Evolutionary conservation across 2,113 vertebrate species (phyloP).

Genomic region (Oostethus manadensis): DNA sequence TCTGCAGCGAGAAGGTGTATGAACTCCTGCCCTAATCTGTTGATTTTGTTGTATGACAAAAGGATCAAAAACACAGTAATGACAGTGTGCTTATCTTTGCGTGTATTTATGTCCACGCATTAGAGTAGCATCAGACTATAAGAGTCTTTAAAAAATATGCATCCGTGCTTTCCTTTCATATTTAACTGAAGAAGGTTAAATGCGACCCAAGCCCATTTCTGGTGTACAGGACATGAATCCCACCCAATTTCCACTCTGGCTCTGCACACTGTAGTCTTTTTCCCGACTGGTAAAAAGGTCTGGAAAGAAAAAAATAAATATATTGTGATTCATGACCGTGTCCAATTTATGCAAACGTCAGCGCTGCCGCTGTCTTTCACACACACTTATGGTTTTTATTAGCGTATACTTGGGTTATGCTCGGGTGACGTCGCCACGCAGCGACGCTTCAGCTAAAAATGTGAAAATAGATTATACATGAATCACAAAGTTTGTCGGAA

Average conservation of each 20-base stretch:
- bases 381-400: constrained; percentile 44
- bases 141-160: no score
- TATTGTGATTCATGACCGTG: constrained; percentile 22
- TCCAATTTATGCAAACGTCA: constrained; percentile 10
- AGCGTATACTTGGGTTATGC: constrained; percentile 17
- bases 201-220: no score
- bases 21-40: no score
- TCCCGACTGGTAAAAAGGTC: constrained; percentile 13
- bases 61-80: no score
- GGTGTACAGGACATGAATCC: constrained; percentile 1
- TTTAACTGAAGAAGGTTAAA: no score
- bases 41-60: no score
- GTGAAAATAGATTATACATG: constrained; percentile 6
- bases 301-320: constrained; percentile 23
- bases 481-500: not conserved
- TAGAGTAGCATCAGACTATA: no score
- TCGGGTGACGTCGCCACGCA: constrained; percentile 38
- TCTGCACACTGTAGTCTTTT: constrained; percentile 3
- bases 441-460: constrained; percentile 9
- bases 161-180: no score
- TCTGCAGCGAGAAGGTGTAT: no score
- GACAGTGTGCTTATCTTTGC: no score
- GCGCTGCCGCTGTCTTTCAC: constrained; percentile 10
- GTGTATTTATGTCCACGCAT: no score
- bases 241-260: constrained; percentile 21